Evolutionary conservation across 2,797 vertebrate genomes (phyloP), one percentile per base, ranked within the genome.

Genomic region (Aeoliscus strigatus): DNA sequence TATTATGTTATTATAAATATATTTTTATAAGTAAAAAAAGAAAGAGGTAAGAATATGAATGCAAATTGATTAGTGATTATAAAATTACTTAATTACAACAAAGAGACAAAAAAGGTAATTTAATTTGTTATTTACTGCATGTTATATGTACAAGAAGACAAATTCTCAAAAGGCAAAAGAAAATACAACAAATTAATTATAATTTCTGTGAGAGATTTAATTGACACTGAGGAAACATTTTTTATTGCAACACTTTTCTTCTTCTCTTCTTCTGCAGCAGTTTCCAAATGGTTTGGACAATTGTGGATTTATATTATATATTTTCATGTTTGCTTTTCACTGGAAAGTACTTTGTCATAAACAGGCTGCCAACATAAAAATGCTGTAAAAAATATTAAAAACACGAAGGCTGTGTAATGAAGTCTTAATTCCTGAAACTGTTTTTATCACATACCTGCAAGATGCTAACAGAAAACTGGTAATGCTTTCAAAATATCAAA

Each of bases 111-210:
- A 14, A 26, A 17, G 1, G 2, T 18, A 30, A 42, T 59, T 44
- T 60, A 1, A 63, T 64, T 61, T 48, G 18, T 70, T 74, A 37
- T 77, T 82, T 79, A 76, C 75, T 81, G 65, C 43, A 74, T 60
- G 69, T 68, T 79, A 79, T 80, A 83, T 87, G 70, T 85, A 87
- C 85, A 21, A 21, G n/a, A 87, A 73, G 62, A 81, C 46, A 79
- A 63, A 63, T 56, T 66, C 42, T 79, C 64, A 57, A 77, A 83
- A 80, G 47, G 64, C 65, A 70, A 75, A 75, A 83, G 14, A 82
- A 87, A 84, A 74, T 60, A 68, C 67, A 77, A 71, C 50, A 70
- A 70, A 77, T 51, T 39, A 64, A 78, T 74, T 54, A n/a, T 24
- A 40, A 36, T 47, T 42, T 50, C 46, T 64, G 41, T 49, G 56